Conservation (phyloP, 2,797 vertebrate genomes). For the Etheostoma nigrum region DNA sequence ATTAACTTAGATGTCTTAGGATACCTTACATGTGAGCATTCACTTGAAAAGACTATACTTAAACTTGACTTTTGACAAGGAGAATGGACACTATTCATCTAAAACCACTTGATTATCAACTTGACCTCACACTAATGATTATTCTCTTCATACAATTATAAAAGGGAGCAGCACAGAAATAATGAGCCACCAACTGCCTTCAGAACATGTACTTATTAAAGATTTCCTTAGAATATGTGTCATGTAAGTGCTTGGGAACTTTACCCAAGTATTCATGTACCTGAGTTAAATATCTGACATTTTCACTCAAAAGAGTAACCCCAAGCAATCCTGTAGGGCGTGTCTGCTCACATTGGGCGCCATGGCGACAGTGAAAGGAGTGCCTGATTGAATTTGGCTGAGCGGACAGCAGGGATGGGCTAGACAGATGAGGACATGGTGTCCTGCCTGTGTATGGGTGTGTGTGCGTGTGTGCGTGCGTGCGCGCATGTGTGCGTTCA, state of each 20-base stretch:
- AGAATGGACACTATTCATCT: slow-evolving; percentile 14
- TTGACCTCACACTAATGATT: not conserved
- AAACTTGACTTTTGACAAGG: not conserved
- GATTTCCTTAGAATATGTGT: not conserved
- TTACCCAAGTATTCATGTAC: not conserved
- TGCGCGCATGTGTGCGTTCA: slow-evolving; percentile 4
- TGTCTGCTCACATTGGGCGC: slow-evolving; percentile 66
- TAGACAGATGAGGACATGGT: slow-evolving; percentile 66
- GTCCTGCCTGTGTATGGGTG: slow-evolving; percentile 49
- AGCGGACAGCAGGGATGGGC: slow-evolving; percentile 71
- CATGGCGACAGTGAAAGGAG: slow-evolving; percentile 73
- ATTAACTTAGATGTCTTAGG: not conserved
- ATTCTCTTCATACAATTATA: not conserved
- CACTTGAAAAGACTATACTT: not conserved
- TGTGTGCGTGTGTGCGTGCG: slow-evolving; percentile 27
- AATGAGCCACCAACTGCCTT: not conserved
- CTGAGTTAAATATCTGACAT: not conserved
- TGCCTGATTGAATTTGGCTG: slow-evolving; percentile 79
- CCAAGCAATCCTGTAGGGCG: slow-evolving; percentile 44
- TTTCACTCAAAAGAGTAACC: slow-evolving; percentile 17
- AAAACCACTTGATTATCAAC: slow-evolving; percentile 8
- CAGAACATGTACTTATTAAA: not conserved
- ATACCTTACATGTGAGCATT: not conserved
- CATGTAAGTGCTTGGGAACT: not conserved
- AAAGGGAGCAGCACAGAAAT: not conserved